Evolutionary conservation across 53 echinoderm and acorn worm species (phyloP).

Genomic region (Pentamera pediparva): DNA sequence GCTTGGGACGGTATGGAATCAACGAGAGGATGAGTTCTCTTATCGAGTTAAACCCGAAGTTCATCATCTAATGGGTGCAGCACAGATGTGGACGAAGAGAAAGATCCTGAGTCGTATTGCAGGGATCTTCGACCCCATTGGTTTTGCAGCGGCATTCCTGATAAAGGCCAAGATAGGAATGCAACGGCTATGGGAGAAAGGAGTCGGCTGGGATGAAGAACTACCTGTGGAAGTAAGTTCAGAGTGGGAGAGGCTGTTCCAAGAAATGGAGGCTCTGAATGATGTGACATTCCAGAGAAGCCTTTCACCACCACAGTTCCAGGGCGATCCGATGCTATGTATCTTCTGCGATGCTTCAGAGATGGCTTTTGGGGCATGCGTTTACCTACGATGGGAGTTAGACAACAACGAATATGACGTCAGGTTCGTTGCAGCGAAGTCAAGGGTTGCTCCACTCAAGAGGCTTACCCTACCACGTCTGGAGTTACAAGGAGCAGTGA

Average conservation of each 20-base stretch:
- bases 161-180: slow-evolving; percentile 36
- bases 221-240: slow-evolving; percentile 1
- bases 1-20: background rate
- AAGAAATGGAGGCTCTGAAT: slow-evolving; percentile 31
- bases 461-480: slow-evolving; percentile 34
- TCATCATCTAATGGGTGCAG: background rate
- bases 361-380: slow-evolving; percentile 42
- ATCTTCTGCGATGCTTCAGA: slow-evolving; percentile 59
- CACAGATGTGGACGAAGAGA: slow-evolving; percentile 15
- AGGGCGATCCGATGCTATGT: slow-evolving; percentile 5
- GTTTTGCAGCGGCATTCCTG: slow-evolving; percentile 40
- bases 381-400: slow-evolving; percentile 38
- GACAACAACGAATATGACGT: slow-evolving; percentile 1
- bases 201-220: slow-evolving; percentile 39
- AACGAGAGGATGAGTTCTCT: background rate
- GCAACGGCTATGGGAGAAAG: slow-evolving; percentile 35
- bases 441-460: slow-evolving; percentile 48
- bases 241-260: slow-evolving; percentile 32
- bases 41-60: slow-evolving; percentile 24
- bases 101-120: slow-evolving; percentile 34
- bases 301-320: slow-evolving; percentile 26
- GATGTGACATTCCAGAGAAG: slow-evolving; percentile 22
- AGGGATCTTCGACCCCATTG: slow-evolving; percentile 37
- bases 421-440: slow-evolving; percentile 23
- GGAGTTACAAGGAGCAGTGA: slow-evolving; percentile 49